Base-by-base conservation (phyloP, 2,797 vertebrate genomes). In the Myotis planiceps region DNA sequence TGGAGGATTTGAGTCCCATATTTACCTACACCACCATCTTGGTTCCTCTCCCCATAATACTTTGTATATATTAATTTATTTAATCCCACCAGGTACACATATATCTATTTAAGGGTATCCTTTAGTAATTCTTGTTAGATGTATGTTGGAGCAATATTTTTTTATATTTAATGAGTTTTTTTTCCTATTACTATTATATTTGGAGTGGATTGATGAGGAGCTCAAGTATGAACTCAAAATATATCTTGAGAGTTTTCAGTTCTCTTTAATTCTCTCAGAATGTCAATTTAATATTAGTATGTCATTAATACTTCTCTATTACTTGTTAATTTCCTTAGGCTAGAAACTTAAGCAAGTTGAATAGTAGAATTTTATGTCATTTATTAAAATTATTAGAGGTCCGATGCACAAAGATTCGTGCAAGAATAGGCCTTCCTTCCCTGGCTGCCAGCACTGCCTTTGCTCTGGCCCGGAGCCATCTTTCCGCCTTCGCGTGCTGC, bases 151-250 rank as follows among this genome's bases (percentile, higher is more conserved):
- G 51, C 18, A 80, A 23, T 88, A 14, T 72, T 10, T 66, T 93
- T 95, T 72, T 45, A 45, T 51, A 45, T 79, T 85, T 88, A 85
- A 58, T 10, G n/a, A 91, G 9, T 23, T 60, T 90, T 90, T 88
- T 94, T 74, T 6, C 83, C 49, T 65, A 1, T 89, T 95, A 42
- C 27, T 42, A 0, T 78, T 92, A 37, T 68, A 21, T 68, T 81
- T 71, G 29, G 10, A 92, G 7, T 53, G 68, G 9, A 60, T 37
- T 90, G 18, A 63, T n/a, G 10, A 78, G 39, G 63, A 72, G 27
- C 15, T 90, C 21, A n/a, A 82, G 32, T 69, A 21, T 88, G 49
- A 84, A 85, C 16, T 93, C 42, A 65, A 27, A 75, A 39, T 93
- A 39, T 4, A 76, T 93, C 32, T 96, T 58, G 42, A 79, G 47